A percentile compares a stretch with the other conserved stretches of the same genome.
Evolutionary conservation across 2,888 invertebrate species (phyloP).

Genomic region (Hyposoter dolosus): DNA sequence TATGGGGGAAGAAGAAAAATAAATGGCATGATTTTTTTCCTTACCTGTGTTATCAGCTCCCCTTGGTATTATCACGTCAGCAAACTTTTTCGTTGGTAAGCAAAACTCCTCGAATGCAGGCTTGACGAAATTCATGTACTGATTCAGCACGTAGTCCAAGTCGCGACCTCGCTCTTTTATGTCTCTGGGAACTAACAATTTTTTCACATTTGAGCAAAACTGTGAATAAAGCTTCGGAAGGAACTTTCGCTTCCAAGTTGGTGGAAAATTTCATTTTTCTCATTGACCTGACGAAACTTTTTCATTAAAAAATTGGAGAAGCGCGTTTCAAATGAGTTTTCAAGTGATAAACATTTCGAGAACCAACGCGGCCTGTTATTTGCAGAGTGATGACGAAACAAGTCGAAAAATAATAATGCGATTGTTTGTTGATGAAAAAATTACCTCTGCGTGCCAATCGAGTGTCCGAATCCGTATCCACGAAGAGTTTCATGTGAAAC

Average conservation of each 20-base stretch:
- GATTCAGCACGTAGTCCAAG: conserved; percentile 96
- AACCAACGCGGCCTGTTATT: neutral
- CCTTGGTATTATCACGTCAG: conserved; percentile 99
- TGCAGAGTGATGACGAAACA: neutral
- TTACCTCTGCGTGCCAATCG: conserved; percentile 97
- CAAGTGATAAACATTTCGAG: conserved; percentile 5
- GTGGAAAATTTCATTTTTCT: neutral
- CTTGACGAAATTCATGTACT: conserved; percentile 99
- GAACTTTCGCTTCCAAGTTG: neutral
- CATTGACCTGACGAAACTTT: neutral
- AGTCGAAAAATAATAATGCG: neutral
- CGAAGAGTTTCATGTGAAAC: conserved; percentile 99
- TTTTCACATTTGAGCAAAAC: conserved; percentile 16
- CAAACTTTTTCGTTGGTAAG: conserved; percentile 99
- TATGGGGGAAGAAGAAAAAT: conserved; percentile 6
- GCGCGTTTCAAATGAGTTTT: neutral
- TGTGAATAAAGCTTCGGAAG: neutral
- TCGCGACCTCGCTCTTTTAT: conserved; percentile 97
- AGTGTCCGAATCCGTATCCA: conserved; percentile 99
- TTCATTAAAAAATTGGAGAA: neutral
- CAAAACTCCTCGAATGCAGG: conserved; percentile 99
- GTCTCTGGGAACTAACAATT: conserved; percentile 94
- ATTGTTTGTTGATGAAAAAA: conserved; percentile 35
- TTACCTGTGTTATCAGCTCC: conserved; percentile 99
- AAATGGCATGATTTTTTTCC: conserved; percentile 76